Evolutionary conservation across 2,113 vertebrate genomes (phyloP), one percentile per base, ranked within the genome.

Genomic region (Gallinago paraguaiae): DNA sequence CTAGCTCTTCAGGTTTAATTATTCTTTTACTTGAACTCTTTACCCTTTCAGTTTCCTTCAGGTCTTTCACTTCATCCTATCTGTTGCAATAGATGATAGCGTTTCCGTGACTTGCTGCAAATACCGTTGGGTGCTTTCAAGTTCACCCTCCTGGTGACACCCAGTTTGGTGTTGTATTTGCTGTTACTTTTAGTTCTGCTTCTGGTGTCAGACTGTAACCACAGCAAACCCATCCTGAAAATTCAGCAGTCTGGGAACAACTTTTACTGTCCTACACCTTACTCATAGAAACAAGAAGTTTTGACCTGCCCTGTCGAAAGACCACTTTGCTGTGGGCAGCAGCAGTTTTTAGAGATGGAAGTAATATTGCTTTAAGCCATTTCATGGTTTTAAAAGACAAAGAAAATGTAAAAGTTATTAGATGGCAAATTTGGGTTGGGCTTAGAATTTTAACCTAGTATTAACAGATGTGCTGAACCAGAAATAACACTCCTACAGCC

Each of bases 61-160:
- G 25, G 27, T n/a, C 48, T 41, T 70, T 79, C 4, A 18, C 27
- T 82, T 31, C 19, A 9, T 46, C 2, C n/a, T 85, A 3, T 13
- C 68, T 72, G 61, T 23, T 35, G 30, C 20, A 10, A 3, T 24
- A 85, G 35, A 31, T 61, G 59, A 37, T 27, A n/a, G 59, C 31
- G 8, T 45, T 31, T 10, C 17, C 4, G 2, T 9, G 24, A 23
- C 28, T 45, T 57, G 50, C 53, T 43, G 10, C 35, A 12, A 16
- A 1, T 1, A 6, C 8, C 7, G 35, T 7, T 4, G 45, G 8
- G 1, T 12, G 30, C 35, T 80, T 70, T 51, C 11, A 20, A 17
- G 43, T 24, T 82, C 9, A 0, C 35, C 41, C 20, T 90, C 43
- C 46, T 7, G 10, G 28, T 84, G 72, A 23, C 9, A 35, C 61